Conservation (phyloP, 2,113 vertebrate genomes). For the Pelecanoides urinatrix region DNA sequence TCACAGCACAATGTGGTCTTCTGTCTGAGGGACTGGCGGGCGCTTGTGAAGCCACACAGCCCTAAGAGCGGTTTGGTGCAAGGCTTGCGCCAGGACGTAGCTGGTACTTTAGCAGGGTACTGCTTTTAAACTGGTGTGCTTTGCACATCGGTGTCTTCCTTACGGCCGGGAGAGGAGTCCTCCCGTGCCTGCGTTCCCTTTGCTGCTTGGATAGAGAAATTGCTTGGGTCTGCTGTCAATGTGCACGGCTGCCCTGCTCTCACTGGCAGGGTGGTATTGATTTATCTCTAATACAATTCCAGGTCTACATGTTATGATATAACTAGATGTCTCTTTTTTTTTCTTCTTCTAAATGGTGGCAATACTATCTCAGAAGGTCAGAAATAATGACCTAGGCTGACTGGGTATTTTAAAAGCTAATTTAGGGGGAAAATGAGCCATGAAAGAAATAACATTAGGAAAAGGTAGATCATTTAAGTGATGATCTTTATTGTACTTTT, state of each 20-base stretch:
- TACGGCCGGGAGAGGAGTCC: accelerated
- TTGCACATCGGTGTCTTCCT: not conserved
- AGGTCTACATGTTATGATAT: not conserved
- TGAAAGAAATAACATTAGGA: conserved; percentile 8
- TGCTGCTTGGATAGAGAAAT: not conserved
- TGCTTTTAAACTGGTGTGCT: not conserved
- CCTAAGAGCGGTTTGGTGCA: not conserved
- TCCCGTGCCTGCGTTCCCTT: not conserved
- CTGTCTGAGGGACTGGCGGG: not conserved
- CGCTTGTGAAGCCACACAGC: accelerated
- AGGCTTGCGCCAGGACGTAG: not conserved
- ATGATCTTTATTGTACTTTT: not conserved
- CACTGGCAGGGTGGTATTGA: not conserved
- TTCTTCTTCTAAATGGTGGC: not conserved
- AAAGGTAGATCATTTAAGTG: not conserved
- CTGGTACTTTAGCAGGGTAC: not conserved
- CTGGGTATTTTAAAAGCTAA: conserved; percentile 13
- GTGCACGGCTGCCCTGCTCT: not conserved
- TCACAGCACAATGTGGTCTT: not conserved
- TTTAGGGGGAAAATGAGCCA: not conserved
- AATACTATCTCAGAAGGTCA: not conserved
- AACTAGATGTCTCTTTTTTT: not conserved
- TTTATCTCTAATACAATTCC: not conserved
- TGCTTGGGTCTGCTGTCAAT: not conserved
- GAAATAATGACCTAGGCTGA: not conserved